Evolutionary conservation across 2,888 invertebrate species (phyloP).

Genomic region (Drosophila cyrtoloma): DNA sequence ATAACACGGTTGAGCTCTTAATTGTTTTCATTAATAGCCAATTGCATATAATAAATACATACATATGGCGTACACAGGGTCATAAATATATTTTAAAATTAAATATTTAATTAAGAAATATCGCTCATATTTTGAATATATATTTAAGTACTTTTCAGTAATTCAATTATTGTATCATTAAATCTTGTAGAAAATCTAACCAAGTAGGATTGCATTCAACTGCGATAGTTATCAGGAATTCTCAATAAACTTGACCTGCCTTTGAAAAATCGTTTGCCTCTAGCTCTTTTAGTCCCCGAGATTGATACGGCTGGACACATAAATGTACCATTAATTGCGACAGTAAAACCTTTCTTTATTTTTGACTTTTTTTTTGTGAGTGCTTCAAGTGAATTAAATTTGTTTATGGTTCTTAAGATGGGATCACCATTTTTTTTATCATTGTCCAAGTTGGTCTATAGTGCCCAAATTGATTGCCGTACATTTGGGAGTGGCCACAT

Average conservation of each 20-base stretch:
- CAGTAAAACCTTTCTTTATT: conserved; percentile 2
- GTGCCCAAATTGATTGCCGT: conserved; percentile 43
- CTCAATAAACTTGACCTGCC: neutral
- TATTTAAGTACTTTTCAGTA: neutral
- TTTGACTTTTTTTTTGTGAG: conserved; percentile 10
- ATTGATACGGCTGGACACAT: conserved; percentile 1
- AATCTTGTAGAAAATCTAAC: neutral
- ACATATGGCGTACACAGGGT: neutral
- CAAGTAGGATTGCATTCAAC: neutral
- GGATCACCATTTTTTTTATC: conserved; percentile 39
- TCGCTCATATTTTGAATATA: neutral
- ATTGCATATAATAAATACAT: conserved; percentile 2
- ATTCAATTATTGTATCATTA: neutral
- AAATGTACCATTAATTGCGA: conserved; percentile 11
- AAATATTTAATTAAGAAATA: conserved; percentile 12
- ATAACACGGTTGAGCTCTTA: conserved; percentile 25
- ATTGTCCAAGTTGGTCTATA: conserved; percentile 24
- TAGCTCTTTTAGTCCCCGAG: neutral
- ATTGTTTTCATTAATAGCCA: conserved; percentile 21
- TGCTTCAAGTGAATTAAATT: conserved; percentile 45
- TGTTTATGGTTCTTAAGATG: conserved; percentile 48
- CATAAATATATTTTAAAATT: conserved; percentile 10
- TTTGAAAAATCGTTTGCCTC: neutral
- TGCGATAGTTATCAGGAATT: neutral
- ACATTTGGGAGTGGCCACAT: conserved; percentile 45